Evolutionary conservation across 2,797 vertebrate species (phyloP).

Genomic region (Prionace glauca): DNA sequence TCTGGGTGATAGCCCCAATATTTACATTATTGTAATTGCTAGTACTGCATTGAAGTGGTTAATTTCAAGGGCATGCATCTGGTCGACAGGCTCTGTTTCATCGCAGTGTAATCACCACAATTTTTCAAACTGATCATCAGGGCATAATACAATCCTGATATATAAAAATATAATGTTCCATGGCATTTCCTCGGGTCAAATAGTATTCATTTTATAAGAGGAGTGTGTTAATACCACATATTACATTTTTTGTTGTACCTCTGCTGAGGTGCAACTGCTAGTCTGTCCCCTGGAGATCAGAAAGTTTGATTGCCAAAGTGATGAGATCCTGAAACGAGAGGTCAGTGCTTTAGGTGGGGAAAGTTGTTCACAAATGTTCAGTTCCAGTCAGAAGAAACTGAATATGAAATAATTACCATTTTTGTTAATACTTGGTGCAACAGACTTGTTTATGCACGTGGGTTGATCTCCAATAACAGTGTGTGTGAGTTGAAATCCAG

Average conservation of each 20-base stretch:
- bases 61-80: not conserved
- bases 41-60: not conserved
- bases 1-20: not conserved
- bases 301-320: not conserved
- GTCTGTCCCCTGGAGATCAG: not conserved
- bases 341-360: not conserved
- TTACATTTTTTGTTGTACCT: not conserved
- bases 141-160: not conserved
- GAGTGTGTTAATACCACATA: not conserved
- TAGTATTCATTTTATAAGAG: not conserved
- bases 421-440: not conserved
- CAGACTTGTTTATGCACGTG: not conserved
- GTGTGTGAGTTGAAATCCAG: not conserved
- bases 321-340: not conserved
- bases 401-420: not conserved
- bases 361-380: not conserved
- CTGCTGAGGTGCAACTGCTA: not conserved
- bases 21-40: not conserved
- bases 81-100: not conserved
- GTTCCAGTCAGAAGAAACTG: not conserved
- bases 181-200: not conserved
- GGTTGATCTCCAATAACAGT: not conserved
- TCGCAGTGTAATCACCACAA: not conserved
- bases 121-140: not conserved
- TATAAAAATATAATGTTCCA: not conserved